Conservation (phyloP, 2,888 invertebrate genomes). For the Lithophane ornitopus region DNA sequence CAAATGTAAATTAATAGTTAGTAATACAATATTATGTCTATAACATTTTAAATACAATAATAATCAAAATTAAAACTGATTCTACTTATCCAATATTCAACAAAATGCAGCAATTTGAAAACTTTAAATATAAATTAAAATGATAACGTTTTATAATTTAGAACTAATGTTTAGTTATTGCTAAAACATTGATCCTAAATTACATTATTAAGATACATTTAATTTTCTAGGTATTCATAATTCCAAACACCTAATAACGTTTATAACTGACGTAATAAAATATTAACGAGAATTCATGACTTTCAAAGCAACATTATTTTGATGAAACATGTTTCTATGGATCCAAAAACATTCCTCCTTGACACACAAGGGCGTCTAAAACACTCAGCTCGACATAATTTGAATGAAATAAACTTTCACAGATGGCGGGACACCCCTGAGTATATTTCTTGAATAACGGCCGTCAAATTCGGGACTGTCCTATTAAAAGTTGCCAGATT, state of each 20-base stretch:
- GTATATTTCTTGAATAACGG: slow-evolving; percentile 88
- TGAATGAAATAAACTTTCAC: slow-evolving; percentile 81
- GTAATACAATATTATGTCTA: background rate
- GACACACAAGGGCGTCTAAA: slow-evolving; percentile 37
- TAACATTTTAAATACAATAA: background rate
- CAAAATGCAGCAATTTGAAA: background rate
- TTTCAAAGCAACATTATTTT: slow-evolving; percentile 1
- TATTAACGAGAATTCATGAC: background rate
- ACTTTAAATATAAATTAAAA: background rate
- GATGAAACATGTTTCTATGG: slow-evolving; percentile 12
- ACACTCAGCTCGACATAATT: slow-evolving; percentile 62
- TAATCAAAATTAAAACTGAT: too few species aligned
- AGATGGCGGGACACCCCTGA: slow-evolving; percentile 80
- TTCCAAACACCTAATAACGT: background rate
- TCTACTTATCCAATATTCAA: too few species aligned
- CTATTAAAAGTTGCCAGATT: slow-evolving; percentile 90
- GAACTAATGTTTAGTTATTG: background rate
- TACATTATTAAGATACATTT: too few species aligned
- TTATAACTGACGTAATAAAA: background rate
- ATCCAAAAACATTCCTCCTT: slow-evolving; percentile 13
- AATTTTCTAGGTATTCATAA: background rate
- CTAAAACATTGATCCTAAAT: too few species aligned
- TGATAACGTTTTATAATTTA: background rate
- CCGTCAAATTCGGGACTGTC: slow-evolving; percentile 86
- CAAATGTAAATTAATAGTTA: background rate